phyloP scores from a whole-genome alignment of 2,888 invertebrate genomes.

The Eupithecia subumbrata region DNA sequence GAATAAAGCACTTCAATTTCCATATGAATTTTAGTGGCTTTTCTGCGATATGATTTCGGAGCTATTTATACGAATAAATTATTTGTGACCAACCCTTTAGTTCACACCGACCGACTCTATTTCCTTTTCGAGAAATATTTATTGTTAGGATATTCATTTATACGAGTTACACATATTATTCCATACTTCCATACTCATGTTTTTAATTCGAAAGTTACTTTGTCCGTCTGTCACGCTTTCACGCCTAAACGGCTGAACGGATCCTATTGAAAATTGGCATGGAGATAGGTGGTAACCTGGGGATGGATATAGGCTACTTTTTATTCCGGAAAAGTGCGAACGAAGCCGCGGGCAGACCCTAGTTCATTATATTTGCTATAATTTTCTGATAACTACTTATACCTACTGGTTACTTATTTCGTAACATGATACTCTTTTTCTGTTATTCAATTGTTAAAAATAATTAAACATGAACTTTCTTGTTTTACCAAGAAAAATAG shows the following conservation, averaged over 20 bases:
- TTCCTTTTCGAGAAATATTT: not conserved
- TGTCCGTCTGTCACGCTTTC: not conserved
- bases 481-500: not conserved
- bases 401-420: not conserved
- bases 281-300: not conserved
- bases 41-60: constrained; percentile 10
- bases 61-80: constrained; percentile 20
- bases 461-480: not conserved
- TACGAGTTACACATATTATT: not conserved
- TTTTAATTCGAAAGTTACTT: not conserved
- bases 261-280: not conserved
- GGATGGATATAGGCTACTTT: not conserved
- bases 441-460: not conserved
- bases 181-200: not conserved
- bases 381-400: not conserved
- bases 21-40: constrained; percentile 17
- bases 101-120: not conserved
- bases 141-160: not conserved
- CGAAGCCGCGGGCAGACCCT: not conserved
- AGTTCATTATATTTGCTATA: not conserved
- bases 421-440: not conserved
- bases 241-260: not conserved
- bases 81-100: constrained; percentile 15
- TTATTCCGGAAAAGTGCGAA: not conserved
- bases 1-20: constrained; percentile 5